Percentiles rank a stretch among this genome's conserved stretches.
phyloP scores from a whole-genome alignment of 1,140 invertebrate species.

The Plectrocnemia conspersa region DNA sequence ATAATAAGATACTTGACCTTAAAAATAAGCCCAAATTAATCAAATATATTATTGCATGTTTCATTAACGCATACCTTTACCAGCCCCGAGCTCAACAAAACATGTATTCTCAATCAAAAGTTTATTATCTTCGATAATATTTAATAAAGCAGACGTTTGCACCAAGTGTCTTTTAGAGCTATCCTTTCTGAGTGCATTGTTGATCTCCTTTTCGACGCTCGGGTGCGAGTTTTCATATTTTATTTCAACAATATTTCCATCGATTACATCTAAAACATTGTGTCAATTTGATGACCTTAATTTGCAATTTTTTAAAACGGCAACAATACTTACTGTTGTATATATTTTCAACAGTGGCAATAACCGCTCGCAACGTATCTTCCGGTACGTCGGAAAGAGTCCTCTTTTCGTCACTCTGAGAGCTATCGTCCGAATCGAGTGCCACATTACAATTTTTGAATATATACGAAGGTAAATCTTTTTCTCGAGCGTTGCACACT shows the following conservation, averaged over 20 bases:
- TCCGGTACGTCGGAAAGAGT: constrained; percentile 47
- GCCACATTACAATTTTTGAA: constrained; percentile 57
- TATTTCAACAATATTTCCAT: constrained; percentile 42
- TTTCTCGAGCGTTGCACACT: constrained; percentile 68
- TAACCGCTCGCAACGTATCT: constrained; percentile 40
- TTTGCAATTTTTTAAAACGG: neutral
- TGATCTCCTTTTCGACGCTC: constrained; percentile 54
- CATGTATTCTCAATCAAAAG: constrained; percentile 58
- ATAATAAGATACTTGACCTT: constrained; percentile 71
- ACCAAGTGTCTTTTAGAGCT: constrained; percentile 63
- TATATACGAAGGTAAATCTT: constrained; percentile 55
- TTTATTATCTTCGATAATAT: constrained; percentile 54
- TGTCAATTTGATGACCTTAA: neutral
- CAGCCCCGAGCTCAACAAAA: constrained; percentile 82
- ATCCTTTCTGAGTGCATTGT: constrained; percentile 57
- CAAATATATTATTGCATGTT: too few relatives aligned
- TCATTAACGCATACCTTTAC: constrained; percentile 73
- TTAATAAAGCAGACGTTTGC: constrained; percentile 66
- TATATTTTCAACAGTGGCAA: constrained; percentile 49
- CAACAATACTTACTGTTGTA: constrained; percentile 39
- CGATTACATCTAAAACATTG: constrained; percentile 38
- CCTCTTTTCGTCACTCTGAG: constrained; percentile 29
- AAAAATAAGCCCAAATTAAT: constrained; percentile 35
- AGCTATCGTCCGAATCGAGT: constrained; percentile 35
- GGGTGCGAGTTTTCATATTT: constrained; percentile 47